Conservation (phyloP, 2,888 invertebrate species). For the Metallyticus violacea region DNA sequence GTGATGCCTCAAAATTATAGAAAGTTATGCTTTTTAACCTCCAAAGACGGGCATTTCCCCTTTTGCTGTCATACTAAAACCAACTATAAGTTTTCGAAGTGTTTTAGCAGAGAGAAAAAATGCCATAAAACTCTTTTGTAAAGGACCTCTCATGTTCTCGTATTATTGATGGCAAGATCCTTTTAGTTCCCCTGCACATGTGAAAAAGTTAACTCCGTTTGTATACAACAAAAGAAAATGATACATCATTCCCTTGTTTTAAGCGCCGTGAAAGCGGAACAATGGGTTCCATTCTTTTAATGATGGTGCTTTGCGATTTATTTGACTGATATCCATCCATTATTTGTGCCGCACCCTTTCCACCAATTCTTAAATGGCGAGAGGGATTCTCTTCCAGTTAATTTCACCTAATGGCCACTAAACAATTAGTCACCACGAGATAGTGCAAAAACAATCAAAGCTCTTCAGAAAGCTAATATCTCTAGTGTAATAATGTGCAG, state of each 20-base stretch:
- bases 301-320: too few species aligned
- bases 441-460: background rate
- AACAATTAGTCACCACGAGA: background rate
- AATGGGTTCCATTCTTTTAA: too few species aligned
- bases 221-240: background rate
- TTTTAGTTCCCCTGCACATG: background rate
- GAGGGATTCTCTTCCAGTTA: background rate
- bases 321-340: too few species aligned
- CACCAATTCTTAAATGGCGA: background rate
- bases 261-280: too few species aligned
- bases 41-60: too few species aligned
- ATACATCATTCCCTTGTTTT: background rate
- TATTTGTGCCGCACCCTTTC: background rate
- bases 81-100: too few species aligned
- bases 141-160: background rate
- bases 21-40: too few species aligned
- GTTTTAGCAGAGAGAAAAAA: background rate
- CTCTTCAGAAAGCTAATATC: background rate
- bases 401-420: background rate
- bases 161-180: background rate
- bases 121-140: background rate
- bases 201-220: background rate
- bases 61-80: too few species aligned
- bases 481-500: too few species aligned
- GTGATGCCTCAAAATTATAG: too few species aligned